Evolutionary conservation across 1,140 invertebrate species (phyloP), one percentile per base, ranked within the genome.

Genomic region (Amyelois transitella): DNA sequence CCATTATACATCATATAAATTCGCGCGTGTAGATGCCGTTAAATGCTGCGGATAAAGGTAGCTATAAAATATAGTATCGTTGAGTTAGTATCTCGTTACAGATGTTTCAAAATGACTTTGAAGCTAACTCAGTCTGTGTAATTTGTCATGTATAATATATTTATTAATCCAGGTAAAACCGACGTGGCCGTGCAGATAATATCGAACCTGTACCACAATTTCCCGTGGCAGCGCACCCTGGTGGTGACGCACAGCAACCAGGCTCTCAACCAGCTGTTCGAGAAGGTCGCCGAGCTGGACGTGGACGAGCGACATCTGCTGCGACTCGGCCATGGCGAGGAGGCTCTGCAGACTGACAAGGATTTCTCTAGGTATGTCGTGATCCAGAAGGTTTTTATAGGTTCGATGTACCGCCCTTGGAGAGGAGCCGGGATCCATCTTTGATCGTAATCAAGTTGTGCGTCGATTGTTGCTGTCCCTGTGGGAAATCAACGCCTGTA

Each of bases 171-270:
- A 51, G 99, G 99, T 60, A 99, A 99, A 92, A 99, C 99, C 0
- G 99, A 99, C 87, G 98, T 99, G 0, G 99, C 99, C 7, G 99
- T 99, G 0, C 99, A 99, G 86, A 99, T 99, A 59, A 99, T 99
- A 77, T 98, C 98, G 3, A 99, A 99, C 83, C 90, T 99, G 10
- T 99, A 99, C 84, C 98, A 99, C 88, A 99, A 99, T 89, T 99
- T 98, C 85, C 98, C 98, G 0, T 96, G 98, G 88, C 98, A 99
- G 77, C 91, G 99, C 51, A 99, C 98, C 0, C 89, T 99, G 1
- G 99, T 99, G 80, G 99, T 99, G 0, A 99, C 99, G 0, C 99
- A 99, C 89, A 99, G 98, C 14, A 99, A 99, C 93, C 98, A 99
- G 89, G 99, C 99, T 0, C 89, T 99, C 14, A 99, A 99, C 92